A percentile compares a stretch with the other conserved stretches of the same genome.
These are phyloP conservation scores for Sterna hirundo DNA, from an alignment of 2,113 vertebrate genomes.

Conservation along the genomic window DNA sequence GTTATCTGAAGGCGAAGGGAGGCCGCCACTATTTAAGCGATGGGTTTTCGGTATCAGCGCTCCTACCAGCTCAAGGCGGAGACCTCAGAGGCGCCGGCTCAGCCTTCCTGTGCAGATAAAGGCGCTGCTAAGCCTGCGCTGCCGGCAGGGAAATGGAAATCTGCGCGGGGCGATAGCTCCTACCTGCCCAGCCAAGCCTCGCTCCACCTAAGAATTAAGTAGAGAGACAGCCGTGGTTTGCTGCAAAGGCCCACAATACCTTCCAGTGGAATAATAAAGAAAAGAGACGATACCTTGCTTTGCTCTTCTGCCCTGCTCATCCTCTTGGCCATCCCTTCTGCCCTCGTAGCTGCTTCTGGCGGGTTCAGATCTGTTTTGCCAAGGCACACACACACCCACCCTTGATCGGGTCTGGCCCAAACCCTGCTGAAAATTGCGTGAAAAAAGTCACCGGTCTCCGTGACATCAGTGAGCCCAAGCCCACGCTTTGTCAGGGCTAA, in stretches of 20 bases:
- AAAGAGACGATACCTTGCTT: not conserved
- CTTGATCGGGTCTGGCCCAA: not conserved
- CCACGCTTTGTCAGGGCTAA: not conserved
- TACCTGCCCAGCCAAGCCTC: not conserved
- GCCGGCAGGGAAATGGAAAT: not conserved
- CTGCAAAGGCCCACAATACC: not conserved
- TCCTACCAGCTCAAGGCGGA: not conserved
- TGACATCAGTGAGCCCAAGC: not conserved
- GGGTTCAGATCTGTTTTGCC: not conserved
- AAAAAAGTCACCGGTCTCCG: fast-evolving
- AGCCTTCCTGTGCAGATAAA: conserved; percentile 49
- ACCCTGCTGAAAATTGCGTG: not conserved
- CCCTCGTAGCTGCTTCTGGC: fast-evolving
- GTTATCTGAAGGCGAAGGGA: conserved; percentile 28
- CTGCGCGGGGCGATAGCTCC: not conserved
- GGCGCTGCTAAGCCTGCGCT: not conserved
- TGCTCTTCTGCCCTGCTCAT: not conserved
- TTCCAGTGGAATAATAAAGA: not conserved
- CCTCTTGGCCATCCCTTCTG: not conserved
- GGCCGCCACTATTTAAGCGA: not conserved
- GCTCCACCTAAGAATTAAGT: not conserved
- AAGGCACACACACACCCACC: fast-evolving
- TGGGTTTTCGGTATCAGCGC: not conserved
- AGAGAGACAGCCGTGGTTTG: not conserved
- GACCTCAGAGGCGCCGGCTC: not conserved